Base-by-base conservation (phyloP, 2,113 vertebrate species). In the Albula glossodonta region DNA sequence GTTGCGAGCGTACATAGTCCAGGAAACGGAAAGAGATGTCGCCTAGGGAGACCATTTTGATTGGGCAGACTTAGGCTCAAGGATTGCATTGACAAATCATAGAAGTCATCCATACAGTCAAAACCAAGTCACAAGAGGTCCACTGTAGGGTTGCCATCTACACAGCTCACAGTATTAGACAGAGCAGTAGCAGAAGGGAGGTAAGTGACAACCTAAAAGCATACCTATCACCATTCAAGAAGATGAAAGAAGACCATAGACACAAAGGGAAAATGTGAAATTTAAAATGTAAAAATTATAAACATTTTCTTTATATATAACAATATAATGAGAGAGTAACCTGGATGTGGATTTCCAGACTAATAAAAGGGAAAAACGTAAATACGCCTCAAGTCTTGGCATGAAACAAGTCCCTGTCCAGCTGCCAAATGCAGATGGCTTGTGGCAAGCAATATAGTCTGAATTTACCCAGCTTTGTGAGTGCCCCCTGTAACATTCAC, bases 21-120 rank as follows among this genome's bases (percentile, higher is more conserved):
- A 99, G 93, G 93, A 99, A 99, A 13, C 98, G 96, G 91, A 98
- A 97, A 52, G 98, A 95, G 0, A 99, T 98, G 91, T 99, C 98
- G 85, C 98, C 98, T 99, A 92, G 13, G 80, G 52, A 70, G 11
- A 31, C n/a, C 53, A 19, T 57, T 0, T 13, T 3, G 22, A 52
- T n/a, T 11, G 51, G 31, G 31, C 31, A 41, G 31, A 41, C 31
- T 41, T 41, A 41, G 31, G 31, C 31, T 41, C 31, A 41, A 41
- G 31, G 31, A 41, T 41, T 41, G 31, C 31, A 41, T 41, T 41
- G 31, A 1, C 31, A 41, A 41, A 41, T 41, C 31, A 41, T 41
- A 41, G 31, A 41, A 41, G 31, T 41, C 31, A 41, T 41, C 31
- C 31, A 12, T 49, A 82, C 1, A 85, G 41, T 77, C 52, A 82